Evolutionary conservation across 2,113 vertebrate genomes (phyloP), one percentile per base, ranked within the genome.

Genomic region (Opisthocomus hoazin): DNA sequence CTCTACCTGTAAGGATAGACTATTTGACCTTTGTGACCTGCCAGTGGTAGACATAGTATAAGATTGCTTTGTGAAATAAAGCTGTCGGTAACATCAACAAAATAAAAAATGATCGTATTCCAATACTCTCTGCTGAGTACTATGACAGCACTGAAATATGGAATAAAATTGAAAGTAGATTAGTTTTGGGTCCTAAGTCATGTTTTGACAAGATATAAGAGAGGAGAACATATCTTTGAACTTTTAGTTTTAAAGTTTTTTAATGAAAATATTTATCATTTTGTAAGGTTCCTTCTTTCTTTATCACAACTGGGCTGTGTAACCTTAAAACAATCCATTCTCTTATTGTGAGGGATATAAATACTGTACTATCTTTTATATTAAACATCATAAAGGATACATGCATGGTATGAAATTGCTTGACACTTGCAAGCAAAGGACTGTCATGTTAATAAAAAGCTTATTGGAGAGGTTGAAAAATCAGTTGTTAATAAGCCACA

Each of bases 21-120:
- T 98, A 97, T 97, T 98, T 99, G 99, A 99, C 99, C 99, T 98
- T 96, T 98, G 95, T 98, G 98, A 98, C 98, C 99, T 98, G 98
- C 97, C 97, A 97, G 98, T 97, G 99, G 98, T 98, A 98, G 98
- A 98, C 98, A 98, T 98, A 98, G 98, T 98, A 97, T 98, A 98
- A 99, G 99, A 99, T 99, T 99, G 99, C 99, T 99, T 99, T 98
- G 98, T 99, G 99, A 99, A 99, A 99, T 99, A 99, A 99, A 99
- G 98, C 99, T 99, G 99, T 99, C 99, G 98, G 98, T 99, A 98
- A 98, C 98, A 98, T 98, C 97, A 98, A 98, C 98, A 98, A 98
- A 98, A 99, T 99, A 99, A 99, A 99, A 99, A 99, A 99, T 98
- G 98, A 98, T 98, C 98, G 97, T 98, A 97, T 98, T 98, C 97